phyloP scores from a whole-genome alignment of 2,113 vertebrate genomes.

The Gnathonemus echidnorhynchus region DNA sequence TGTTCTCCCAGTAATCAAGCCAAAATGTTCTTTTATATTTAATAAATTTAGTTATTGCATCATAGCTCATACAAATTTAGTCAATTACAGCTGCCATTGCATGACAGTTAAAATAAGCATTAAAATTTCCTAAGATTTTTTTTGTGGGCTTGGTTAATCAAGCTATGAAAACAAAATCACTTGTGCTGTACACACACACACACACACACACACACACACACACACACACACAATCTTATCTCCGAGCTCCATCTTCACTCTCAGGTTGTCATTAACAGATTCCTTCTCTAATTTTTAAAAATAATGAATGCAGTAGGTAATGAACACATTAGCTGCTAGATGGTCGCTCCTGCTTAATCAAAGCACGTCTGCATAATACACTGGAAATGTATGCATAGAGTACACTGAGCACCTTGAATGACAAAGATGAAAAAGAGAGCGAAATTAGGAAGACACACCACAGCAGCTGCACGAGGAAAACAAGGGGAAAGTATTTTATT shows the following conservation, averaged over 20 bases:
- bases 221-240: slow-evolving; percentile 38
- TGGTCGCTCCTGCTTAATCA: slow-evolving; percentile 29
- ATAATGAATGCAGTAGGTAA: slow-evolving; percentile 27
- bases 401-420: neutral
- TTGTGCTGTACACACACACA: slow-evolving; percentile 68
- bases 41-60: slow-evolving; percentile 49
- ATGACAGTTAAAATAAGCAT: slow-evolving; percentile 84
- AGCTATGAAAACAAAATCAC: slow-evolving; percentile 65
- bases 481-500: slow-evolving; percentile 20
- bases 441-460: slow-evolving; percentile 9
- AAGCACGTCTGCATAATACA: slow-evolving; percentile 15
- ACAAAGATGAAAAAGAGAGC: neutral
- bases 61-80: slow-evolving; percentile 63
- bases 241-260: slow-evolving; percentile 26
- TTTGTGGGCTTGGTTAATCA: slow-evolving; percentile 83
- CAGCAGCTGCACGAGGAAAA: neutral
- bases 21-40: slow-evolving; percentile 64
- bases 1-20: slow-evolving; percentile 88
- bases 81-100: slow-evolving; percentile 80
- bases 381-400: slow-evolving; percentile 17
- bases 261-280: slow-evolving; percentile 28
- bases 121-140: slow-evolving; percentile 73
- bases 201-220: neutral
- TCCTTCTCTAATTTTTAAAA: slow-evolving; percentile 37
- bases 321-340: slow-evolving; percentile 32